These are phyloP conservation scores for Monochamus saltuarius DNA, from an alignment of 1,140 invertebrate species.

Conservation along the genomic window DNA sequence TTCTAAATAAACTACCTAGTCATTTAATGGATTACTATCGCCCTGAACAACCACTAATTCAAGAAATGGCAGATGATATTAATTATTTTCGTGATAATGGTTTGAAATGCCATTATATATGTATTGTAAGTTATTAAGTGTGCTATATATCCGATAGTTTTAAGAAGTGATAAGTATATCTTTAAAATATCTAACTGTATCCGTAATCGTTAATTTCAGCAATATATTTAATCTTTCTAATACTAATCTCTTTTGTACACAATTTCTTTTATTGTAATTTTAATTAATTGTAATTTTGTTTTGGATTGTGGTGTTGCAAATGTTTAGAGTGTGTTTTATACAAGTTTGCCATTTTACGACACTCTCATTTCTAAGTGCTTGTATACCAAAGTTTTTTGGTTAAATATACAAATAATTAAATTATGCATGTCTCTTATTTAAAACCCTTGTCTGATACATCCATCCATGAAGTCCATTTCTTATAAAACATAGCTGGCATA, in stretches of 20 bases:
- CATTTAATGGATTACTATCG: conserved; percentile 6
- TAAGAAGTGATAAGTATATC: conserved; percentile 23
- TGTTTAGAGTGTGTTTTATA: conserved; percentile 28
- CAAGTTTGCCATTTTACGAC: conserved; percentile 29
- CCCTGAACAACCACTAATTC: conserved; percentile 5
- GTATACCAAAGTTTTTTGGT: conserved; percentile 39
- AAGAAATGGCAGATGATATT: conserved; percentile 31
- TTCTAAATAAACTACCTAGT: conserved; percentile 18
- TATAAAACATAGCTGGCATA: too few relatives aligned
- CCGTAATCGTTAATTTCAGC: conserved; percentile 20
- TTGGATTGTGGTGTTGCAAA: conserved; percentile 26
- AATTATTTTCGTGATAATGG: conserved; percentile 43
- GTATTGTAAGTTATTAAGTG: conserved; percentile 41
- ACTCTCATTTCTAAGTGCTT: conserved; percentile 34
- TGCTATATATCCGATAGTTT: conserved; percentile 42
- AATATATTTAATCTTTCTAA: conserved; percentile 15
- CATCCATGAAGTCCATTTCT: too few relatives aligned
- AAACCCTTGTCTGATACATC: too few relatives aligned
- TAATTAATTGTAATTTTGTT: conserved; percentile 16
- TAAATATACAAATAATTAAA: conserved; percentile 16
- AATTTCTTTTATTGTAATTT: conserved; percentile 25
- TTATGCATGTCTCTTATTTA: neutral
- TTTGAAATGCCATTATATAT: conserved; percentile 47
- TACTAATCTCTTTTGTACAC: conserved; percentile 29
- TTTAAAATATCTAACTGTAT: conserved; percentile 29